Conservation (phyloP, 2,888 invertebrate species). For the Cremastobaeus sp. region DNA sequence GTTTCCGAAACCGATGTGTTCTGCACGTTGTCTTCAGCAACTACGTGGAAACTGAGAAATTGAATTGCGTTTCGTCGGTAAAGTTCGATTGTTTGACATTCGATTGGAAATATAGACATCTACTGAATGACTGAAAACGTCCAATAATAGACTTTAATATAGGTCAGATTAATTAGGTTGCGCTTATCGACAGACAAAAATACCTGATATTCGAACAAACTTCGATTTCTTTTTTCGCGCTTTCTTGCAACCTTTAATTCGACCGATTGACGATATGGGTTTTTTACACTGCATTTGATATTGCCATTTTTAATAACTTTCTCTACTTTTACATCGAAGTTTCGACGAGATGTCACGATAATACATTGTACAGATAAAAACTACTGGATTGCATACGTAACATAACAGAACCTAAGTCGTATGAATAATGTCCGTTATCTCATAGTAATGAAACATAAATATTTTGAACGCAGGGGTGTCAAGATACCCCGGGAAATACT, state of each 20-base stretch:
- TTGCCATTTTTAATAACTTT: neutral
- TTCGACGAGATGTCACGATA: neutral
- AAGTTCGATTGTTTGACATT: constrained; percentile 11
- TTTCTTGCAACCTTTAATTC: constrained; percentile 2
- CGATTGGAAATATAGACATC: constrained; percentile 36
- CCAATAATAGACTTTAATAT: constrained; percentile 69
- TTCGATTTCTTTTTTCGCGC: constrained; percentile 35
- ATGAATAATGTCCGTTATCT: constrained; percentile 30
- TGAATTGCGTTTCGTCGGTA: no score
- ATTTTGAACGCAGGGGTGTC: constrained; percentile 18
- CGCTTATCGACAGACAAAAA: constrained; percentile 45
- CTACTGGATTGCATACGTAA: constrained; percentile 24
- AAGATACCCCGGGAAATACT: constrained; percentile 10
- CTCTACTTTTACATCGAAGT: neutral
- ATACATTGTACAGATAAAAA: neutral
- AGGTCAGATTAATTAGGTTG: constrained; percentile 65
- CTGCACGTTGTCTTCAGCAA: no score
- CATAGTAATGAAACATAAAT: constrained; percentile 29
- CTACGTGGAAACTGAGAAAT: no score
- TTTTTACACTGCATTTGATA: constrained; percentile 4
- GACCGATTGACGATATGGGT: neutral
- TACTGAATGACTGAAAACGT: constrained; percentile 69
- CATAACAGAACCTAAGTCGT: constrained; percentile 19
- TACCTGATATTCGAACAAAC: constrained; percentile 14
- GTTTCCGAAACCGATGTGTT: no score